These are phyloP conservation scores for Brachirus orientalis DNA, from an alignment of 2,113 vertebrate genomes.

Conservation along the genomic window DNA sequence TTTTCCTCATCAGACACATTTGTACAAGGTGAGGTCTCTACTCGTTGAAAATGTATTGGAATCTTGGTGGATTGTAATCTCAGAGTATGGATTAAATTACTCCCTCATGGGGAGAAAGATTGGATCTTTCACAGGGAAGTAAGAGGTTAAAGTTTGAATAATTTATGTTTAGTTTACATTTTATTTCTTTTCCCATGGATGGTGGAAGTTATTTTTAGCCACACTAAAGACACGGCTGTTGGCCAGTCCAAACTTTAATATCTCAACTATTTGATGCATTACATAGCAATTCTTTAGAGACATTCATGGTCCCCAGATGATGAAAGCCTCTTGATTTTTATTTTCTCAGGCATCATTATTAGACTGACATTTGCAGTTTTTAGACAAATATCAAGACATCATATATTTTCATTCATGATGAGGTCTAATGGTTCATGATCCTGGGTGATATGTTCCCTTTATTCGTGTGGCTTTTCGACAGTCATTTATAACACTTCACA, in stretches of 20 bases:
- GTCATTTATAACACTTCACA: no score
- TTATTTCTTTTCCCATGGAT: not conserved
- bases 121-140: conserved; percentile 1
- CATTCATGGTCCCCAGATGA: not conserved
- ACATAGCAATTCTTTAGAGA: not conserved
- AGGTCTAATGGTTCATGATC: no score
- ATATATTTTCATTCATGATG: no score
- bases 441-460: no score
- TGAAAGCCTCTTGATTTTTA: not conserved
- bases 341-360: no score
- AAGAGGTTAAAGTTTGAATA: no score
- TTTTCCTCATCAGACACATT: conserved; percentile 10
- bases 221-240: not conserved
- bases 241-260: not conserved
- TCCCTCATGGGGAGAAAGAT: not conserved
- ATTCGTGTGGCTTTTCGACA: no score
- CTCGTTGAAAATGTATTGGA: conserved; percentile 9
- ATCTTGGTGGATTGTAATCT: not conserved
- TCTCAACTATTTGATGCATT: not conserved
- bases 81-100: conserved; percentile 4
- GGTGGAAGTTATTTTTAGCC: not conserved
- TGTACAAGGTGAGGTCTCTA: not conserved
- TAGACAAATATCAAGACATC: no score
- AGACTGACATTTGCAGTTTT: no score
- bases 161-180: not conserved